Base-by-base conservation (phyloP, 2,888 invertebrate species). In the Idaea aversata region DNA sequence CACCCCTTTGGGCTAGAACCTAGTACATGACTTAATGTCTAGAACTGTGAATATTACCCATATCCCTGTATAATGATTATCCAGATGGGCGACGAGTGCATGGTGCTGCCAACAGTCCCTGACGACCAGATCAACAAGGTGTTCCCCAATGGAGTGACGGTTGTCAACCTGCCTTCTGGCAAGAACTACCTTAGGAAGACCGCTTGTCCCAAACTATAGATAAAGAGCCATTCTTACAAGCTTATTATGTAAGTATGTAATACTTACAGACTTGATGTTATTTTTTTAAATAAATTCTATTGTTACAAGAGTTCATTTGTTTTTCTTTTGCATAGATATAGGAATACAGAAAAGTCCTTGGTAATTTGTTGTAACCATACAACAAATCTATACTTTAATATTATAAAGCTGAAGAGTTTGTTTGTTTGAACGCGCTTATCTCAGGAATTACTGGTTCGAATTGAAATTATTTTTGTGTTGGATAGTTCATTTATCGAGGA, bases 31-130 rank as follows among this genome's bases (percentile, higher is more conserved):
- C 25, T 25, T 3, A 25, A 25, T 25, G 25, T 25, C 25, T 25
- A 25, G 25, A 25, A 25, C 25, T 25, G 25, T 25, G 25, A 25
- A 25, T 25, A 25, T 25, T 25, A 25, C 25, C 25, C 25, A 25
- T 25, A 25, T 1, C 25, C 25, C 25, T 25, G 25, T 25, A 25
- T 25, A 61, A 61, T 15, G 16, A 5, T 61, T 47, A 93, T 94
- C 57, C 84, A 98, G 96, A 90, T 93, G 82, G 98, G 98, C 5
- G 95, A 95, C 4, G 94, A 95, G 34, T 98, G 98, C 74, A 99
- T 99, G 98, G 96, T 99, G 38, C 92, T 97, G 70, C 99, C 99
- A 0, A 94, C 95, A 0, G 92, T 99, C 0, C 91, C 95, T 0
- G 94, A 95, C 5, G 95, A 95, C 16, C 96, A 98, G 77, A 94